Evolutionary conservation across 2,113 vertebrate species (phyloP), one percentile per base, ranked within the genome.

Genomic region (Malurus elegans): DNA sequence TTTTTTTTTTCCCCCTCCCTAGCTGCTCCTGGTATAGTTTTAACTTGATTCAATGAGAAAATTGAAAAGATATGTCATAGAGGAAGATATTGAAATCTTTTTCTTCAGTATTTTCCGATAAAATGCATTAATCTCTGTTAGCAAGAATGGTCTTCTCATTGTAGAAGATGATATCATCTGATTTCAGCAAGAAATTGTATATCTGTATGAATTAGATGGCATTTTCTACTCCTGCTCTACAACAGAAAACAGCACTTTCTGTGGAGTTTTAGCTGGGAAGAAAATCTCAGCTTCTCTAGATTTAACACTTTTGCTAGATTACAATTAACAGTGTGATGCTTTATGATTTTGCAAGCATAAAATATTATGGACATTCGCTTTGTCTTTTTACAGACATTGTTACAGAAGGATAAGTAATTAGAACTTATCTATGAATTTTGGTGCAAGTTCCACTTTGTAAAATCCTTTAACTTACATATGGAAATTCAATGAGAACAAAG

Each of bases 1-100:
- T 9, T 3, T 5, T 36, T 23, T 12, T 8, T 3, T 2, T 4
- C 5, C 20, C 13, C 5, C 51, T 23, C 20, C 6, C 4, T 29
- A 14, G 5, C 4, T 36, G 6, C 6, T 70, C 78, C 14, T 81
- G 16, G 2, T 26, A 8, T 70, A 44, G 58, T 84, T 80, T 60
- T 26, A 86, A 51, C 4, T n/a, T n/a, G 18, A 66, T 40, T 71
- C 6, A 8, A 53, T 66, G 19, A 45, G 23, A 42, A 66, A 67
- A 36, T 32, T 75, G 23, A 74, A 81, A 93, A 50, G 2, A 3
- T 10, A 4, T 40, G 47, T 50, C 18, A 38, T 17, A 74, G 16
- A 9, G 7, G 19, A 69, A 79, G 48, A 60, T 31, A 14, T 23
- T 82, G 20, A n/a, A 64, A 23, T 54, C 7, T 34, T 71, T 93